Percentiles rank a stretch among this genome's conserved stretches.
Evolutionary conservation across 2,888 invertebrate species (phyloP).

Genomic region (Liposcelis brunnea): DNA sequence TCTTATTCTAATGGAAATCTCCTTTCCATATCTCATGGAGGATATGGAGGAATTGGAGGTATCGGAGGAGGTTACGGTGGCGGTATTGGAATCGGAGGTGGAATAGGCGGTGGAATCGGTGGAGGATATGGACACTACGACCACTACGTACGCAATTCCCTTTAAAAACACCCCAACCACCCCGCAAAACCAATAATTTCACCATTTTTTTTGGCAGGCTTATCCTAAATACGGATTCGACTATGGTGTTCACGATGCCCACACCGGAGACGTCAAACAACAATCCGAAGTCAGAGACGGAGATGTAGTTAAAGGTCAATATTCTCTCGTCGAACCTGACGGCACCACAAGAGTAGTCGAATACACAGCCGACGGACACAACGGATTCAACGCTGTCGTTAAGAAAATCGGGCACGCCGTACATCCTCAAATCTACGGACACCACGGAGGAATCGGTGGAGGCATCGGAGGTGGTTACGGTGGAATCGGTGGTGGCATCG

Average conservation of each 20-base stretch:
- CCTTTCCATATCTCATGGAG: neutral
- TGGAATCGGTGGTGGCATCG: neutral
- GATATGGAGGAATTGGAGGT: neutral
- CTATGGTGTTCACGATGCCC: slow-evolving; percentile 29
- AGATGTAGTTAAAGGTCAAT: slow-evolving; percentile 28
- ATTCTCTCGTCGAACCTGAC: slow-evolving; percentile 44
- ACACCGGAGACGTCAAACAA: slow-evolving; percentile 29
- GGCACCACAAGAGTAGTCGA: slow-evolving; percentile 45
- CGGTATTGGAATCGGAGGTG: neutral
- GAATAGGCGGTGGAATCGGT: neutral
- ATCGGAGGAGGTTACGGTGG: neutral
- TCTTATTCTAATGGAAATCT: neutral
- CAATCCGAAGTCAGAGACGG: slow-evolving; percentile 30
- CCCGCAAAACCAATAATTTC: neutral
- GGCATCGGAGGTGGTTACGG: neutral
- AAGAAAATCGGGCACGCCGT: slow-evolving; percentile 22
- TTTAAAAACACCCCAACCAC: neutral
- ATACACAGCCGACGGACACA: slow-evolving; percentile 41
- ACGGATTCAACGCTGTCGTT: slow-evolving; percentile 42
- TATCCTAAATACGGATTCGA: slow-evolving; percentile 29
- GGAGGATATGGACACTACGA: neutral
- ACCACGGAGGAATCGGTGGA: neutral
- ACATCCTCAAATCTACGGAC: slow-evolving; percentile 16
- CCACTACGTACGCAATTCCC: neutral
- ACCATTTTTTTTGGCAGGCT: slow-evolving; percentile 21